phyloP scores from a whole-genome alignment of 2,113 vertebrate species.

The Elephas maximus region DNA sequence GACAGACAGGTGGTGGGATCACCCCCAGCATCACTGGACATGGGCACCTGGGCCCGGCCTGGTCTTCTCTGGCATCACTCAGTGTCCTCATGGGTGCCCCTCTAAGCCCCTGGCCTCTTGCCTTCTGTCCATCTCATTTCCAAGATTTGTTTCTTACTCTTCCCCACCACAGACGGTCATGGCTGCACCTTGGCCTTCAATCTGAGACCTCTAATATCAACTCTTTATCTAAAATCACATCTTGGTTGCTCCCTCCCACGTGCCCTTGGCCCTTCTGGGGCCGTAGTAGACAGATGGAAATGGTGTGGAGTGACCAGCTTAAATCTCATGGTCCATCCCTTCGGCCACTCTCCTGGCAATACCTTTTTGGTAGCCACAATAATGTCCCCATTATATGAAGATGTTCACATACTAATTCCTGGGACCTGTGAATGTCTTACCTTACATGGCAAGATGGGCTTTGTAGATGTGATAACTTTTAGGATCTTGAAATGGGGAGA shows the following conservation, averaged over 20 bases:
- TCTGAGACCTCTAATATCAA: background rate
- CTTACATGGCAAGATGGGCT: background rate
- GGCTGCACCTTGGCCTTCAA: no score
- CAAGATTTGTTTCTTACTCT: background rate
- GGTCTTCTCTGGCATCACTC: background rate
- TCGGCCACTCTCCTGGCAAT: background rate
- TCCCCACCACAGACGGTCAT: background rate
- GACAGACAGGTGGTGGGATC: background rate
- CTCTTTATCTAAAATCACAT: background rate
- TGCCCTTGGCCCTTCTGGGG: background rate
- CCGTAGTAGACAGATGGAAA: background rate
- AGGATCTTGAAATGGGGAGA: background rate
- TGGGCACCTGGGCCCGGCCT: background rate
- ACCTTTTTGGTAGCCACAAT: background rate
- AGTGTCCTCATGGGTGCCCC: background rate
- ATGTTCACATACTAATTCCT: background rate
- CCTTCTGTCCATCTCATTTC: background rate
- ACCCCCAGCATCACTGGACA: background rate
- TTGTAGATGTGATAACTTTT: background rate
- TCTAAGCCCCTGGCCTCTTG: rapidly evolving
- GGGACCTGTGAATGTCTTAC: background rate
- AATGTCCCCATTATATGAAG: background rate
- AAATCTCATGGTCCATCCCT: background rate
- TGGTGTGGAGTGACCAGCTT: background rate
- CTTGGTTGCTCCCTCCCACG: no score